Evolutionary conservation across 2,113 vertebrate genomes (phyloP).

Genomic region (Austrofundulus limnaeus): DNA sequence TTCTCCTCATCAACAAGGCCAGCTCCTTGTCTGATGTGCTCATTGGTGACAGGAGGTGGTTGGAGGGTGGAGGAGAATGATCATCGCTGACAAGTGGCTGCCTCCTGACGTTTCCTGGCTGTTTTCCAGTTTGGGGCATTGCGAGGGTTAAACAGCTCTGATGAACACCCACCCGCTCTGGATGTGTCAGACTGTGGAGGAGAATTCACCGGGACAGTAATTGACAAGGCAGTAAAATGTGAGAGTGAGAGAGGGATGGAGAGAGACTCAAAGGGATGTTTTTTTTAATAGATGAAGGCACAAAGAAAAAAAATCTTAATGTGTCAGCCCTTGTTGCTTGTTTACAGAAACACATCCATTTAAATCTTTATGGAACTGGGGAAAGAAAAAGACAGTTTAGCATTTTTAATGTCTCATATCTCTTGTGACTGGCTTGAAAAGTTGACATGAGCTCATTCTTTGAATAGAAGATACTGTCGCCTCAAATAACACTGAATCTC

Average conservation of each 20-base stretch:
- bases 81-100: constrained; percentile 49
- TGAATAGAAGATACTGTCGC: constrained; percentile 3
- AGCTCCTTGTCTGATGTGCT: constrained; percentile 83
- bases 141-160: constrained; percentile 65
- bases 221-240: constrained; percentile 54
- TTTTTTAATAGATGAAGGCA: constrained; percentile 30
- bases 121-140: constrained; percentile 53
- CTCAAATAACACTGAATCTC: constrained; percentile 6
- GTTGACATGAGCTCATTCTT: constrained; percentile 36
- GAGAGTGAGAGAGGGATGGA: constrained; percentile 8
- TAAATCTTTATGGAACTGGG: constrained; percentile 39
- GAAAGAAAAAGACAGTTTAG: constrained; percentile 45
- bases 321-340: constrained; percentile 39
- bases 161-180: constrained; percentile 58
- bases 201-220: constrained; percentile 53
- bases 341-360: constrained; percentile 53
- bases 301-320: constrained; percentile 41
- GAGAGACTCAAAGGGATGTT: constrained; percentile 28
- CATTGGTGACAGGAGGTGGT: constrained; percentile 60
- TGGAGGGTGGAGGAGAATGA: constrained; percentile 24
- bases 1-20: constrained; percentile 91
- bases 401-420: constrained; percentile 33
- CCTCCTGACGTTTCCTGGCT: constrained; percentile 65
- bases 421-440: constrained; percentile 15
- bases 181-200: constrained; percentile 62